phyloP scores from a whole-genome alignment of 1,140 invertebrate species.

The Pseudomyrmex sp. region DNA sequence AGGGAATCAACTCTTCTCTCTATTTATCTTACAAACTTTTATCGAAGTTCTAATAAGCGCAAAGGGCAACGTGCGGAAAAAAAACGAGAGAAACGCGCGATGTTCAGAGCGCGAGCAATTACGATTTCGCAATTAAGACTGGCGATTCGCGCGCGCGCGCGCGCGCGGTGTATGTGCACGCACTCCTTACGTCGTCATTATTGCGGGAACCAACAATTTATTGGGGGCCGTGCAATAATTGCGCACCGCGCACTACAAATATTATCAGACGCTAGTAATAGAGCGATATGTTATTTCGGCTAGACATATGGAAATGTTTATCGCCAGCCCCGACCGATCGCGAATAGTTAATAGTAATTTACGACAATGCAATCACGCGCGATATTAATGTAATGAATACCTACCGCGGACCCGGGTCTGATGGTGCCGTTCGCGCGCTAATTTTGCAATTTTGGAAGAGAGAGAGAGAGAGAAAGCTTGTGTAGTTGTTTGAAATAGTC shows the following conservation, averaged over 20 bases:
- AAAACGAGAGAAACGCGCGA: conserved; percentile 10
- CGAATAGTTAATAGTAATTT: conserved; percentile 61
- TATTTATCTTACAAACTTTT: not conserved
- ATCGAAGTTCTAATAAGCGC: conserved; percentile 30
- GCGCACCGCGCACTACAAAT: conserved; percentile 43
- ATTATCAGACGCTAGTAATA: conserved; percentile 49
- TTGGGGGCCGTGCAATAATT: conserved; percentile 41
- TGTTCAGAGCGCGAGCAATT: conserved; percentile 23
- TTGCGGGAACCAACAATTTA: conserved; percentile 43
- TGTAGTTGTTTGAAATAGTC: conserved; percentile 39
- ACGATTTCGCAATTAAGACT: conserved; percentile 40
- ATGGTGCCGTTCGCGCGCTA: conserved; percentile 21
- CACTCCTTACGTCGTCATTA: conserved; percentile 53
- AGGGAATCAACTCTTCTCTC: not conserved
- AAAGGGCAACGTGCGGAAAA: conserved; percentile 25
- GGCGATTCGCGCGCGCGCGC: conserved; percentile 13
- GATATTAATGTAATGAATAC: conserved; percentile 61
- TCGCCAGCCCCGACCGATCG: conserved; percentile 29
- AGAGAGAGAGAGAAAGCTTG: not conserved
- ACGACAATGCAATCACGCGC: conserved; percentile 55
- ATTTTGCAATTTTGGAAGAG: conserved; percentile 53
- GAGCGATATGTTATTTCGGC: conserved; percentile 52
- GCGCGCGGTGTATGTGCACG: conserved; percentile 33
- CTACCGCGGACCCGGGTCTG: conserved; percentile 11
- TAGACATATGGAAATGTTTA: conserved; percentile 59